Percentiles rank a stretch among this genome's conserved stretches.
These are phyloP conservation scores for Ips typographus DNA, from an alignment of 1,140 invertebrate species.

Conservation along the genomic window DNA sequence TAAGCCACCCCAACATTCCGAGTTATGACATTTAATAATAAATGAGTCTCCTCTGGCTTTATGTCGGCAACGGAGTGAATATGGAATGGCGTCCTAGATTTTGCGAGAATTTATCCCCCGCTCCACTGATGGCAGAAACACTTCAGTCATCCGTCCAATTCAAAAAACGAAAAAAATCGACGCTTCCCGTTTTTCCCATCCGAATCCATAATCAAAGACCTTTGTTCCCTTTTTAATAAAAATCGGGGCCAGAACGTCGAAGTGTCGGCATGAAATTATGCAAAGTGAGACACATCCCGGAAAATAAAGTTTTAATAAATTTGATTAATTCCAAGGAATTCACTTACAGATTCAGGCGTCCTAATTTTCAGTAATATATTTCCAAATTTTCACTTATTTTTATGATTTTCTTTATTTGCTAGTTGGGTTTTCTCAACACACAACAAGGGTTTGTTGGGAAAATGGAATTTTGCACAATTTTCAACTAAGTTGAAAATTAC, in stretches of 20 bases:
- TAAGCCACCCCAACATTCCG: conserved; percentile 4
- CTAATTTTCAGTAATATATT: no score
- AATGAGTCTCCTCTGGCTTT: conserved; percentile 6
- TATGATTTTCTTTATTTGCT: no score
- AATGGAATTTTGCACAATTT: no score
- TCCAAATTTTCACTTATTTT: no score
- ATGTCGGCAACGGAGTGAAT: conserved; percentile 9
- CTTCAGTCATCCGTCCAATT: no score
- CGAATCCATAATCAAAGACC: conserved; percentile 23
- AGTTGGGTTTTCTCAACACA: no score
- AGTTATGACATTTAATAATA: conserved; percentile 15
- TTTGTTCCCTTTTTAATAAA: conserved; percentile 29
- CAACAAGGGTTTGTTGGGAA: no score
- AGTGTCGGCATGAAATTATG: conserved; percentile 20
- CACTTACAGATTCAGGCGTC: no score
- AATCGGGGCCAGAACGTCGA: conserved; percentile 23
- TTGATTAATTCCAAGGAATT: no score
- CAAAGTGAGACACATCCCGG: conserved; percentile 25
- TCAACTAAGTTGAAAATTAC: no score
- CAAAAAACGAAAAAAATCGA: not conserved
- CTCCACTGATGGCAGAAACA: no score
- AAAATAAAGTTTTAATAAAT: conserved; percentile 28
- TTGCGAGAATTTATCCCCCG: no score
- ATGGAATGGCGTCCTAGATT: conserved; percentile 1
- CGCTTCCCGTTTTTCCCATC: conserved; percentile 8